Percentiles rank a stretch among this genome's conserved stretches.
phyloP scores from a whole-genome alignment of 2,113 vertebrate species.

The Mus musculus region DNA sequence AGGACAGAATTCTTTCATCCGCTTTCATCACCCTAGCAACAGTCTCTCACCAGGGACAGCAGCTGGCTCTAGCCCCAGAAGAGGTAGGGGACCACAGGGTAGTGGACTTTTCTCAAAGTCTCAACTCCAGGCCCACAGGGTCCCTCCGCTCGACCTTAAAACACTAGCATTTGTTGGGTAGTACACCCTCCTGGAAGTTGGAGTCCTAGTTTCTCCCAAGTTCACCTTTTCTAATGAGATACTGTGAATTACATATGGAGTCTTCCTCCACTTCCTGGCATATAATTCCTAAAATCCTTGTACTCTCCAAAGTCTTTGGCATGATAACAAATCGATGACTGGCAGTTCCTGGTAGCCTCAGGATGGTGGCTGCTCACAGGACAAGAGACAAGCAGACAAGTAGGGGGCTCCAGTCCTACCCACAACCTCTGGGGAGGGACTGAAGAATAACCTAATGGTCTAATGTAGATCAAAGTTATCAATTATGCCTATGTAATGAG shows the following conservation, averaged over 20 bases:
- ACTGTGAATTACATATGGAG: not conserved
- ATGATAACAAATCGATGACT: not conserved
- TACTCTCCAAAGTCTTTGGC: not conserved
- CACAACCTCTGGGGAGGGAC: not conserved
- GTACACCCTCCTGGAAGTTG: not conserved
- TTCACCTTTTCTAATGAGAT: not conserved
- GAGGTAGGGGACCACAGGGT: not conserved
- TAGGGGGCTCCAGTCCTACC: not conserved
- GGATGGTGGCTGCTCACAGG: not conserved
- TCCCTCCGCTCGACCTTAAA: not conserved
- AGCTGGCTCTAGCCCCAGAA: not conserved
- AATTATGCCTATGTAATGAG: not conserved
- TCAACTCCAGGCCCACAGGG: not conserved
- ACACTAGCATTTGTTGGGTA: not conserved
- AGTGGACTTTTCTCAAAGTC: not conserved
- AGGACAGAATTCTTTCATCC: not conserved
- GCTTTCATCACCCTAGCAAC: not conserved
- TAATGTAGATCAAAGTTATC: not conserved
- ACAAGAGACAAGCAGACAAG: not conserved
- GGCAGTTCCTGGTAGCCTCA: not conserved
- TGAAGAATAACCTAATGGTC: not conserved
- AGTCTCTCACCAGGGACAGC: not conserved
- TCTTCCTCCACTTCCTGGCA: not conserved
- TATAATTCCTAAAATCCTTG: not conserved
- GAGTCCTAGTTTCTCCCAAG: not conserved